These are phyloP conservation scores for Menidia beryllina DNA, from an alignment of 2,113 vertebrate species.

Conservation along the genomic window DNA sequence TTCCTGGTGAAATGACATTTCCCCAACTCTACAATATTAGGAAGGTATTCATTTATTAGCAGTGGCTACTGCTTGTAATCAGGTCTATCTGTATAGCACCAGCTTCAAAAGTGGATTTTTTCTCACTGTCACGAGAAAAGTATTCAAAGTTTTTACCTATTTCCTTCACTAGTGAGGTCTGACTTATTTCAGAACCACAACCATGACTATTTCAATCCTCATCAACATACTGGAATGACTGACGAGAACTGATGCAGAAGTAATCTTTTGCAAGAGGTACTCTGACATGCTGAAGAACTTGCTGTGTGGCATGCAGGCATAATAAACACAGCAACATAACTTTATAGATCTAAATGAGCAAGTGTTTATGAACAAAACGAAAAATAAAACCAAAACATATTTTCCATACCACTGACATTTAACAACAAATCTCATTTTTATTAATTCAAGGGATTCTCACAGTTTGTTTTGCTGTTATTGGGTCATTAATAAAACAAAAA, in stretches of 20 bases:
- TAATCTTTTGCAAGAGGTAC: not conserved
- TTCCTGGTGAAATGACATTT: conserved; percentile 45
- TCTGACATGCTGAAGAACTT: conserved; percentile 19
- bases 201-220: not conserved
- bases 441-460: not conserved
- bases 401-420: not conserved
- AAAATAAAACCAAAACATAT: too few relatives aligned
- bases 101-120: conserved; percentile 24
- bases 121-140: not conserved
- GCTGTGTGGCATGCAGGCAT: not conserved
- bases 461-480: not conserved
- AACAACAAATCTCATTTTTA: not conserved
- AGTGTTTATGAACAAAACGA: conserved; percentile 6
- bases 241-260: not conserved
- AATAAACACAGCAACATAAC: not conserved
- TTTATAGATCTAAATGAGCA: not conserved
- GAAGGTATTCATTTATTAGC: conserved; percentile 35
- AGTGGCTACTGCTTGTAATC: conserved; percentile 41
- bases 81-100: conserved; percentile 19
- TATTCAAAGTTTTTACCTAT: conserved; percentile 4
- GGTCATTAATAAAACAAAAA: not conserved
- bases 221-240: not conserved
- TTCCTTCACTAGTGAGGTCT: conserved; percentile 11
- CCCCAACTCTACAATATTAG: conserved; percentile 43
- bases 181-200: conserved; percentile 6